Evolutionary conservation across 2,113 vertebrate species (phyloP).

Genomic region (Gnathonemus longibarbis): DNA sequence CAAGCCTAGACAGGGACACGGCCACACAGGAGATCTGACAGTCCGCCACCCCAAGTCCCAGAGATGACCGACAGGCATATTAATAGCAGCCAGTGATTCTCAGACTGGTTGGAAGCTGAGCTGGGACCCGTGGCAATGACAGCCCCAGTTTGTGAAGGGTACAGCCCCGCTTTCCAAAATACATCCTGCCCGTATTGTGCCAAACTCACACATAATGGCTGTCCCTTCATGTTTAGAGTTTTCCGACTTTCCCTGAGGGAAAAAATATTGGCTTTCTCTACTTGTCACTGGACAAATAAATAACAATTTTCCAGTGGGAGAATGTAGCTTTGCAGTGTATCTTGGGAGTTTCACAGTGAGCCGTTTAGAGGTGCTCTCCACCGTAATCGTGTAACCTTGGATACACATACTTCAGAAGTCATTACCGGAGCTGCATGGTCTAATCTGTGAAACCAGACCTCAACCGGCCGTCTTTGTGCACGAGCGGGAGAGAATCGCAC

Average conservation of each 20-base stretch:
- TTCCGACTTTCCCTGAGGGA: neutral
- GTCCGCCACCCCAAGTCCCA: neutral
- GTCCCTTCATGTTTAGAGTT: neutral
- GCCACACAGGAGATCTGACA: neutral
- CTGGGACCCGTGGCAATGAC: conserved; percentile 17
- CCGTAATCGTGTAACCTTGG: neutral
- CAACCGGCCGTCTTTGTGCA: neutral
- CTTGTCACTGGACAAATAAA: conserved; percentile 8
- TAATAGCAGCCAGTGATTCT: conserved; percentile 7
- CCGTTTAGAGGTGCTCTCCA: neutral
- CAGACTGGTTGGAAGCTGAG: neutral
- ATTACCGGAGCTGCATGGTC: neutral
- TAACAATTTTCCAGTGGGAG: neutral
- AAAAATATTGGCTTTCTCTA: neutral
- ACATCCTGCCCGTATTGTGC: neutral
- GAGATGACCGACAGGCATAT: conserved; percentile 11
- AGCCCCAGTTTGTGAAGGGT: conserved; percentile 15
- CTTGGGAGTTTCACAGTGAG: neutral
- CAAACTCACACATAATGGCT: neutral
- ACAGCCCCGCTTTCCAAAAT: neutral
- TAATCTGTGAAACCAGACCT: neutral
- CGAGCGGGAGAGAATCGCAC: neutral
- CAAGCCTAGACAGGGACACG: neutral
- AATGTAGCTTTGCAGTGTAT: neutral
- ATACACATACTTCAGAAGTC: neutral